phyloP scores from a whole-genome alignment of 2,888 invertebrate species.

The Melieria omissa region DNA sequence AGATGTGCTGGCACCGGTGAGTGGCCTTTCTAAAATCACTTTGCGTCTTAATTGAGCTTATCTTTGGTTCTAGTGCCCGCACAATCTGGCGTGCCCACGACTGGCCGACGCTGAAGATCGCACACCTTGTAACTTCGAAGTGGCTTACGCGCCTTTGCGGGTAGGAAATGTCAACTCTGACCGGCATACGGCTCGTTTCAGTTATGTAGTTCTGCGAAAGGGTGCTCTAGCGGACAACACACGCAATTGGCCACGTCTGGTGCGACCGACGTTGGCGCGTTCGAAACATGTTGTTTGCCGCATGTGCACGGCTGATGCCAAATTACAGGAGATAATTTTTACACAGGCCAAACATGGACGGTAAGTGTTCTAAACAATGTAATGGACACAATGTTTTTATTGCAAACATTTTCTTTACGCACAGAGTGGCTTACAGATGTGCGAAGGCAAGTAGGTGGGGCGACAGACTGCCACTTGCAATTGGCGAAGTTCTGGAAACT shows the following conservation, averaged over 20 bases:
- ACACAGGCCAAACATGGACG: constrained; percentile 80
- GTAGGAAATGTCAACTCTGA: constrained; percentile 68
- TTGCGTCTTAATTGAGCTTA: constrained; percentile 3
- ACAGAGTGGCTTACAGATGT: constrained; percentile 76
- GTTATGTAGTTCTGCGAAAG: constrained; percentile 86
- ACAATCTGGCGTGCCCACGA: constrained; percentile 82
- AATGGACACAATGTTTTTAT: background rate
- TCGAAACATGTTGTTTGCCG: constrained; percentile 81
- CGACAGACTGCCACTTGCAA: constrained; percentile 78
- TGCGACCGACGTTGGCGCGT: constrained; percentile 76
- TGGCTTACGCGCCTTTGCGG: constrained; percentile 71
- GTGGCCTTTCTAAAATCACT: constrained; percentile 47
- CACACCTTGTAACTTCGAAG: constrained; percentile 83
- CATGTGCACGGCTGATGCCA: constrained; percentile 80
- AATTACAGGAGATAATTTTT: constrained; percentile 80
- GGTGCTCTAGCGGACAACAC: constrained; percentile 70
- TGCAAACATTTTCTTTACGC: constrained; percentile 45
- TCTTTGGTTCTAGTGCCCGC: constrained; percentile 76
- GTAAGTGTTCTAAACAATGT: constrained; percentile 64
- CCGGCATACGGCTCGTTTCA: constrained; percentile 72
- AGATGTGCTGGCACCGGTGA: constrained; percentile 82
- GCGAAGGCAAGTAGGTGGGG: constrained; percentile 82
- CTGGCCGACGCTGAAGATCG: constrained; percentile 67
- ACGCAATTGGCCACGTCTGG: constrained; percentile 80
- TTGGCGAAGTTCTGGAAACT: constrained; percentile 53